A percentile compares a stretch with the other conserved stretches of the same genome.
These are phyloP conservation scores for Pachyrhynchus sulphureomaculatus DNA, from an alignment of 1,140 invertebrate genomes.

Conservation along the genomic window DNA sequence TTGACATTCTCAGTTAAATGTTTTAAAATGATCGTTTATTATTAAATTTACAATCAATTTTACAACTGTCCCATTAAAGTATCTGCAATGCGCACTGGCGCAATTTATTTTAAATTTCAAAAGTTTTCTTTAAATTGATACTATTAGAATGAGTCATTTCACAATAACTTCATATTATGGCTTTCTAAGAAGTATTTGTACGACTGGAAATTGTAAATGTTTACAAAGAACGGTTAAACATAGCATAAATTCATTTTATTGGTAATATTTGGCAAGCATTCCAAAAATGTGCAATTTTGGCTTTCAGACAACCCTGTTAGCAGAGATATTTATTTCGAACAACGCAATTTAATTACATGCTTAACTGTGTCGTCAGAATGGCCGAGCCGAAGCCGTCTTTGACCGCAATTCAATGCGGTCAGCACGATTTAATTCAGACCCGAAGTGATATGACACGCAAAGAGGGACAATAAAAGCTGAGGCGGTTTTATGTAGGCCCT, in stretches of 20 bases:
- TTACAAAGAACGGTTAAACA: neutral
- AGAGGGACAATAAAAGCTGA: slow-evolving; percentile 25
- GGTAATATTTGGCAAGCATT: slow-evolving; percentile 14
- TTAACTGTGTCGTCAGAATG: slow-evolving; percentile 29
- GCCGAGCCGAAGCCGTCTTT: slow-evolving; percentile 18
- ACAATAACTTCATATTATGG: too few species aligned
- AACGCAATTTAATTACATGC: slow-evolving; percentile 26
- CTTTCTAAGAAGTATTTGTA: neutral
- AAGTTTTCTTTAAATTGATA: too few species aligned
- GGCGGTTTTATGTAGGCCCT: slow-evolving; percentile 25
- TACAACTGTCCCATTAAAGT: too few species aligned
- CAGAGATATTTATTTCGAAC: slow-evolving; percentile 21
- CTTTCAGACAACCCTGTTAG: neutral
- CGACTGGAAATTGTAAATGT: neutral
- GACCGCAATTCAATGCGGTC: slow-evolving; percentile 28
- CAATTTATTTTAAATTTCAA: too few species aligned
- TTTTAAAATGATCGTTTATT: too few species aligned
- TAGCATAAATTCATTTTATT: neutral
- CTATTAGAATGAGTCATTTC: too few species aligned
- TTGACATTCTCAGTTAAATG: too few species aligned
- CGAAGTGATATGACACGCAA: slow-evolving; percentile 25
- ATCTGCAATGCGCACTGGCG: too few species aligned
- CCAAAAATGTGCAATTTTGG: slow-evolving; percentile 11
- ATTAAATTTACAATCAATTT: too few species aligned
- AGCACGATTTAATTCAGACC: slow-evolving; percentile 26